Percentiles rank a stretch among this genome's conserved stretches.
These are phyloP conservation scores for Drosophila sucinea DNA, from an alignment of 1,140 invertebrate genomes.

Conservation along the genomic window DNA sequence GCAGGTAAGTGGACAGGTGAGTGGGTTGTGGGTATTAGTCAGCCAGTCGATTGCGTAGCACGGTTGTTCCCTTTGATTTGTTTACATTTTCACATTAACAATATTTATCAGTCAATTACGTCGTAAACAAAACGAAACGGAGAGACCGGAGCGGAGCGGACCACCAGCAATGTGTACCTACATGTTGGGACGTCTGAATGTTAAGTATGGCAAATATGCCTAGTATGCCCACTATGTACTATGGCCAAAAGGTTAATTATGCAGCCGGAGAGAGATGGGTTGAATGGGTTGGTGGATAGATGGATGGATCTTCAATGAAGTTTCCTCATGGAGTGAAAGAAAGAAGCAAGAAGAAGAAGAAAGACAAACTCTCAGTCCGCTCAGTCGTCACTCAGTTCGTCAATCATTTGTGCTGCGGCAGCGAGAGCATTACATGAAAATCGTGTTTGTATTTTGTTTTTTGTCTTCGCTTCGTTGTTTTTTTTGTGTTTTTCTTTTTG, in stretches of 20 bases:
- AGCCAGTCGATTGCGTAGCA: constrained; percentile 67
- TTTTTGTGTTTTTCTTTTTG: constrained; percentile 37
- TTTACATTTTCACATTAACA: constrained; percentile 71
- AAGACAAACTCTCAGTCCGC: constrained; percentile 14
- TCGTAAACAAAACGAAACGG: constrained; percentile 65
- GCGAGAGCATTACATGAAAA: constrained; percentile 69
- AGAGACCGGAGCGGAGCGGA: constrained; percentile 14
- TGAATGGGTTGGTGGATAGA: constrained; percentile 5
- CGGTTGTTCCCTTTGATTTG: constrained; percentile 61
- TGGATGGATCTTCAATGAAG: constrained; percentile 43
- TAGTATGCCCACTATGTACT: constrained; percentile 20
- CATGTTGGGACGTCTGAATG: constrained; percentile 2
- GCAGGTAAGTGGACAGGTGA: background rate
- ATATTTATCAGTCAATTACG: constrained; percentile 73
- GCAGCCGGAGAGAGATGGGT: constrained; percentile 27
- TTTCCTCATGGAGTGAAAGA: constrained; percentile 28
- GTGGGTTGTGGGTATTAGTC: constrained; percentile 24
- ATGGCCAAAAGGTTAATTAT: constrained; percentile 74
- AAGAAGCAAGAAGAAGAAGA: too few relatives aligned
- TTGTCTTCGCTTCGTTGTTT: constrained; percentile 23
- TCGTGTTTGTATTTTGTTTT: constrained; percentile 68
- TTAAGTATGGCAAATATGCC: constrained; percentile 49
- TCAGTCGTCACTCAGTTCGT: constrained; percentile 49
- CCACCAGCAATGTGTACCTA: constrained; percentile 14
- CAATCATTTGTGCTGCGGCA: constrained; percentile 54